phyloP scores from a whole-genome alignment of 2,797 vertebrate genomes.

The Acanthiza pusilla region DNA sequence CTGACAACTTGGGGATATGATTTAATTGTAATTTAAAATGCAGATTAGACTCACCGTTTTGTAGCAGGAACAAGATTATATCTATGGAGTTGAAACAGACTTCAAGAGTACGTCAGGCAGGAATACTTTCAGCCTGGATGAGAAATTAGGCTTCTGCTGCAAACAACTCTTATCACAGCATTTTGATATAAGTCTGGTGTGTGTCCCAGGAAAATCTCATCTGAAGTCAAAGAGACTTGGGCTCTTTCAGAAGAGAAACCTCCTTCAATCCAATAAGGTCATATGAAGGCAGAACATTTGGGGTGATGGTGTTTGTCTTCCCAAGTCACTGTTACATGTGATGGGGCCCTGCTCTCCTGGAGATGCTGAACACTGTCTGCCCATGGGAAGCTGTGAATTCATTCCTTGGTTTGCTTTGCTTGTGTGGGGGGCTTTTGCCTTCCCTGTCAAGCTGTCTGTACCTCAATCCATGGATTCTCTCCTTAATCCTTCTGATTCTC shows the following conservation, averaged over 20 bases:
- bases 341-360: neutral
- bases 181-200: neutral
- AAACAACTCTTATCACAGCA: neutral
- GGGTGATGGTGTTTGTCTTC: neutral
- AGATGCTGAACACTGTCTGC: neutral
- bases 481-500: neutral
- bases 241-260: neutral
- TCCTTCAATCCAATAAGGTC: neutral
- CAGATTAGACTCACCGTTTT: neutral
- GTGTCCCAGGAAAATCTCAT: neutral
- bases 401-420: neutral
- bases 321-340: accelerated
- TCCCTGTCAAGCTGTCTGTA: neutral
- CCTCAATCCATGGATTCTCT: neutral
- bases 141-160: neutral
- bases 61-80: neutral
- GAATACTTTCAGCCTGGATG: neutral
- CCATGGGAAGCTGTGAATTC: neutral
- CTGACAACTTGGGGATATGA: neutral
- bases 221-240: neutral
- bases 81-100: neutral
- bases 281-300: neutral
- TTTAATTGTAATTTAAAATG: neutral
- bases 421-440: neutral
- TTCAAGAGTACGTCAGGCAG: neutral